Base-by-base conservation (phyloP, 1,140 invertebrate species). In the Carcinoscorpius rotundicauda region DNA sequence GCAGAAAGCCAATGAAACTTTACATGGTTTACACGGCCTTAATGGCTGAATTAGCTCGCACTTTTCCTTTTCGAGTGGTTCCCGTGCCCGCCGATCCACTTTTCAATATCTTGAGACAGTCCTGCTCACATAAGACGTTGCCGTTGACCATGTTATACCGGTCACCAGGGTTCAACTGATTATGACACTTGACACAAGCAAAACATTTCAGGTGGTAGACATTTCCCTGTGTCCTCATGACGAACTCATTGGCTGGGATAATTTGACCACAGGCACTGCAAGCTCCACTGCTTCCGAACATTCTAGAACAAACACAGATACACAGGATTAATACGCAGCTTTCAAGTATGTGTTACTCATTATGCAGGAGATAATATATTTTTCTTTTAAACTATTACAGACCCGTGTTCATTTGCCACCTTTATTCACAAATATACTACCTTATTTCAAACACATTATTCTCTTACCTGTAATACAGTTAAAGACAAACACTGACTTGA, bases 171-270 rank as follows among this genome's bases (percentile, higher is more conserved):
- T 87, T 84, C 68, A 96, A 85, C 78, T 86, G 86, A 70, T 84
- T 83, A 69, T 88, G 85, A 77, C 92, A 96, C 76, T 93, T 93
- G 76, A 87, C 90, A 81, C 92, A 96, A 68, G 86, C 84, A 81
- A 96, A 96, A 80, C 91, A 95, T 81, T 91, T 92, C 77, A 92
- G 83, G 82, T 96, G 91, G 83, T 93, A 95, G 72, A 93, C 90
- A 78, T 82, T 79, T 69, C 77, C 78, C 11, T 75, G 76, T 49
- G 71, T 75, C 77, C 88, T 82, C 87, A 93, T 93, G 72, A 96
- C 91, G 76, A 92, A 84, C 77, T 96, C 91, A 79, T 83, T 89
- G 68, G 91, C 86, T 58, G 91, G 89, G 79, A 96, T 96, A 74
- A 83, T 85, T 79, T 91, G 89, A 65, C 88, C 87, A 78, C 92